Evolutionary conservation across 2,797 vertebrate genomes (phyloP), one percentile per base, ranked within the genome.

Genomic region (Avahi laniger): DNA sequence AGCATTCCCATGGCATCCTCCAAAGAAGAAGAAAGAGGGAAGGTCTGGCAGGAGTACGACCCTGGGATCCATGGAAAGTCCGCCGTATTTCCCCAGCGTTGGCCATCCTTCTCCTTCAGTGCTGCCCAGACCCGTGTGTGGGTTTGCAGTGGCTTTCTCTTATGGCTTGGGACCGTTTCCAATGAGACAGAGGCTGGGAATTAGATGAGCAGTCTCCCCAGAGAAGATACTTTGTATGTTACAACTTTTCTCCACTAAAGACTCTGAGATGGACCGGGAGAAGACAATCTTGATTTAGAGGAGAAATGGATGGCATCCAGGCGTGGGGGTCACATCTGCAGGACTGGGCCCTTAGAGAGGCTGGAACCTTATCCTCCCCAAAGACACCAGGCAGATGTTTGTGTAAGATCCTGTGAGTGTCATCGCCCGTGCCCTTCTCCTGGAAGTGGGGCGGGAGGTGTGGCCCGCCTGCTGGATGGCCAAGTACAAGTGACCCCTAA

Each of bases 171-270:
- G n/a, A 41, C 48, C 3, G 12, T 30, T 91, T 83, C 59, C 46
- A 46, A 48, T 46, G 61, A 92, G 43, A 43, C 9, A 35, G 63
- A 72, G 38, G 33, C 12, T 7, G 54, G 70, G 78, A 65, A 50
- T 92, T 65, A 48, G 70, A 48, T 72, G 33, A 72, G 70, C 18
- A 43, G 41, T 63, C 33, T 83, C 46, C 83, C 46, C 52, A 72
- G 46, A n/a, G 30, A 89, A 83, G 54, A 41, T 4, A 54, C 79
- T 83, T 72, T 50, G 33, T 52, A 54, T 83, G 78, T 38, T 78
- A 65, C 33, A 70, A 26, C 46, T 78, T 48, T 73, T 83, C 70
- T 96, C 54, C 52, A 65, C 12, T 50, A 57, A 94, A 79, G 54
- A 41, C 54, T 89, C 54, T 12, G 61, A 84, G 28, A 84, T 35